Conservation (phyloP, 1,140 invertebrate genomes). For the Polypedilum vanderplanki region DNA sequence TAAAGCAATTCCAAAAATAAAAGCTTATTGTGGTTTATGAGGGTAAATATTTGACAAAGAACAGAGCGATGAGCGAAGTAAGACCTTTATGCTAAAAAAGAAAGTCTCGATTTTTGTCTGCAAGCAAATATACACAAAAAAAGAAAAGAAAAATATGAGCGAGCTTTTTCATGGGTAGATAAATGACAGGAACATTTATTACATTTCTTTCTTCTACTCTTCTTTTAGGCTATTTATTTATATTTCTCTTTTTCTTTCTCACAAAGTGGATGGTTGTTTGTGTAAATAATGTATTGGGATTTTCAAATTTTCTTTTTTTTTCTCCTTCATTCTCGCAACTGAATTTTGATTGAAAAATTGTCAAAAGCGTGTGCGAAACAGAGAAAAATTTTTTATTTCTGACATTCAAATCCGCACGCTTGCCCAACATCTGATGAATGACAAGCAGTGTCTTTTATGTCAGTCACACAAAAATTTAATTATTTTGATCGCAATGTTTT, state of each 20-base stretch:
- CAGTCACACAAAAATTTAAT: background rate
- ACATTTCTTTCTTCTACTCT: background rate
- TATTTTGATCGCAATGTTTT: background rate
- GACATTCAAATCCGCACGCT: background rate
- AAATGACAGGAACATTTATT: constrained; percentile 19
- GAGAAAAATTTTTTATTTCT: no score
- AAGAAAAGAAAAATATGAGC: background rate
- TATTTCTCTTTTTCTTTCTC: background rate
- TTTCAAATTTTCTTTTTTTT: background rate
- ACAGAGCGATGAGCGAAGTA: background rate
- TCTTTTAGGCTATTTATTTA: constrained; percentile 15
- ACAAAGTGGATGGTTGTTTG: background rate
- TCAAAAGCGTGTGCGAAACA: background rate
- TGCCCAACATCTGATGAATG: no score
- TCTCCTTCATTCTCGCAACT: no score
- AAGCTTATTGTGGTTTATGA: background rate
- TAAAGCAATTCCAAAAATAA: background rate
- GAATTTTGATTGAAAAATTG: no score
- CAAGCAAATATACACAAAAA: background rate
- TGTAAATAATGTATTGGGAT: background rate
- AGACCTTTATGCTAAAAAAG: background rate
- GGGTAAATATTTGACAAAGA: background rate
- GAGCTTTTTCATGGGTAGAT: background rate
- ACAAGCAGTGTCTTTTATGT: background rate
- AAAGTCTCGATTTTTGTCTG: background rate